Conservation (phyloP, 1,140 invertebrate species). For the Diorhabda elongata region DNA sequence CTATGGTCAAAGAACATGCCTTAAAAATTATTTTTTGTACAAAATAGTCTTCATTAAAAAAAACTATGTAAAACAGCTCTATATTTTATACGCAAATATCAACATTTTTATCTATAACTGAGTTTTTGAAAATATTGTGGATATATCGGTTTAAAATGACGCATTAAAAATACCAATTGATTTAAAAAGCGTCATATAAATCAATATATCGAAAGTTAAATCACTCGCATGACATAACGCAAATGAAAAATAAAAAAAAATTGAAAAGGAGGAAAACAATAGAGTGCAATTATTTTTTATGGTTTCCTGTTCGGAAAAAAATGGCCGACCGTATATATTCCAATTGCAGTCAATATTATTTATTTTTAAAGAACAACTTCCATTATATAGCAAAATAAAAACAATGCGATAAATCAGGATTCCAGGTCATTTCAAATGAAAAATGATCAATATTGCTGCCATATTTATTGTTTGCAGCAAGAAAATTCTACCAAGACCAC, state of each 20-base stretch:
- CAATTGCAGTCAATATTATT: not conserved
- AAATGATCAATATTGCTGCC: not conserved
- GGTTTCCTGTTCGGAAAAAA: not conserved
- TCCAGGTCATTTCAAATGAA: not conserved
- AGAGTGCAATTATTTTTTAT: not conserved
- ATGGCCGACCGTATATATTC: not conserved
- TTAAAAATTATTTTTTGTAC: too few species aligned
- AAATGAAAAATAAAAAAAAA: not conserved
- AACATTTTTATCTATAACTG: too few species aligned
- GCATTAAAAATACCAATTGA: too few species aligned
- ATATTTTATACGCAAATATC: too few species aligned
- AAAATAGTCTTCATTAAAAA: too few species aligned
- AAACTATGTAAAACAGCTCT: too few species aligned
- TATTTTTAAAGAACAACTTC: slow-evolving; percentile 1
- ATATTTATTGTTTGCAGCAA: not conserved
- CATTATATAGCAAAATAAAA: slow-evolving; percentile 1
- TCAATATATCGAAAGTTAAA: not conserved
- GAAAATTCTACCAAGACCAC: not conserved
- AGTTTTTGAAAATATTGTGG: too few species aligned
- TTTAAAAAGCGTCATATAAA: not conserved
- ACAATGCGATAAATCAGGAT: slow-evolving; percentile 2
- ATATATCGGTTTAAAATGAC: too few species aligned
- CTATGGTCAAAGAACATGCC: too few species aligned
- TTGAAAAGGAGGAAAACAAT: not conserved
- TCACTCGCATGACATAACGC: not conserved